These are phyloP conservation scores for Enteromius radiatus DNA, from an alignment of 2,797 vertebrate species.

Conservation along the genomic window DNA sequence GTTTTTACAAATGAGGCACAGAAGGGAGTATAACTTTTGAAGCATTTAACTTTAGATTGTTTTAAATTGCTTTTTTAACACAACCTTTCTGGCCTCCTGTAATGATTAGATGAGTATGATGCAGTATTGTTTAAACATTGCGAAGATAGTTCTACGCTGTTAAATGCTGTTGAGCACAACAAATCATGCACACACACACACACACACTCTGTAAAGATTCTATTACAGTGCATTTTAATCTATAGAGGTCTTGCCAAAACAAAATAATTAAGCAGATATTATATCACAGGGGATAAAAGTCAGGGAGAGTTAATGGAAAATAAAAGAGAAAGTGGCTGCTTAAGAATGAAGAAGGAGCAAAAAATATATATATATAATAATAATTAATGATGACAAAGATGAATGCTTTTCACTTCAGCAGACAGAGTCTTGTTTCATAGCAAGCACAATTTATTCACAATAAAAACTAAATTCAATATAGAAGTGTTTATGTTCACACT, in stretches of 20 bases:
- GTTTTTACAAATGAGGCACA: slow-evolving; percentile 52
- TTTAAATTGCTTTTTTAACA: slow-evolving; percentile 53
- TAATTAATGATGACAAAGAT: background rate
- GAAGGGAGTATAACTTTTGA: slow-evolving; percentile 51
- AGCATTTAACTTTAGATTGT: slow-evolving; percentile 49
- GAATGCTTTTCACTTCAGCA: background rate
- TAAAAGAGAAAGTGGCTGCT: background rate
- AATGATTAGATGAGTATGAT: slow-evolving; percentile 55
- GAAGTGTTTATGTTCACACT: background rate
- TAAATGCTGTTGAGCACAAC: background rate
- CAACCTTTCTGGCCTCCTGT: slow-evolving; percentile 52
- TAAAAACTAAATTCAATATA: no score
- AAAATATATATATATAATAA: background rate
- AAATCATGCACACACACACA: background rate
- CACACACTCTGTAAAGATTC: slow-evolving; percentile 15
- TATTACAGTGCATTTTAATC: slow-evolving; percentile 20
- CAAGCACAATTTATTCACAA: background rate
- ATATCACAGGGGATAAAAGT: background rate
- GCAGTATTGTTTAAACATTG: slow-evolving; percentile 51
- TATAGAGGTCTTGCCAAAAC: slow-evolving; percentile 31
- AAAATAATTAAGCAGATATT: slow-evolving; percentile 5
- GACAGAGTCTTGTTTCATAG: background rate
- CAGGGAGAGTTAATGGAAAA: background rate
- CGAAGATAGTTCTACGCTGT: slow-evolving; percentile 24
- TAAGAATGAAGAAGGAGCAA: background rate